These are phyloP conservation scores for Strongylocentrotus purpuratus DNA, from an alignment of 35 echinoderm and acorn worm species.

Conservation along the genomic window DNA sequence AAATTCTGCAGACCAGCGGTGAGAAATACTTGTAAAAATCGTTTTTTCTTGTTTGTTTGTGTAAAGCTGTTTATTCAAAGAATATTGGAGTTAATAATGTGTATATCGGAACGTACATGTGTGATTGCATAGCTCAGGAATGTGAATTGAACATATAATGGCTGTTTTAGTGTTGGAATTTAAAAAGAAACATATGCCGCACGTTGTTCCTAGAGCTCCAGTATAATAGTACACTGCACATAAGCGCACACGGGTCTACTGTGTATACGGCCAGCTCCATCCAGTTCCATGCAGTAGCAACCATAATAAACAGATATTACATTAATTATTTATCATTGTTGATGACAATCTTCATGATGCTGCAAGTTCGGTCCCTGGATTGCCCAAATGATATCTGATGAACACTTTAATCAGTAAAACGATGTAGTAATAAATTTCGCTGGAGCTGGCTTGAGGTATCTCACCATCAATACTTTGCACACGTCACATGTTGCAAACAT, in stretches of 20 bases:
- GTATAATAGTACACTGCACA: not conserved
- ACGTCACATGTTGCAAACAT: not conserved
- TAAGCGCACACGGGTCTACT: too few species aligned
- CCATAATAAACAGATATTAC: not conserved
- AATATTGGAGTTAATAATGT: not conserved
- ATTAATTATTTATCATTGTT: not conserved
- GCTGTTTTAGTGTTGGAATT: not conserved
- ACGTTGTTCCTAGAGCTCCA: not conserved
- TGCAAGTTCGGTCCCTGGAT: not conserved
- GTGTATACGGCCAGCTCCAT: not conserved
- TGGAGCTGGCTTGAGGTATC: not conserved
- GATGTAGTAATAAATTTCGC: not conserved
- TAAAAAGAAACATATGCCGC: slow-evolving; percentile 20
- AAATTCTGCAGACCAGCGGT: slow-evolving; percentile 45
- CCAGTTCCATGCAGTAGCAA: not conserved
- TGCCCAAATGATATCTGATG: not conserved
- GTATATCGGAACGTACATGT: not conserved
- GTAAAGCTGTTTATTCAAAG: not conserved
- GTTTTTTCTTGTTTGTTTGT: not conserved
- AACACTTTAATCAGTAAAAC: not conserved
- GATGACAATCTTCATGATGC: not conserved
- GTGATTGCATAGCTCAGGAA: not conserved
- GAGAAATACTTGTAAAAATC: not conserved
- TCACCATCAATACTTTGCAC: not conserved
- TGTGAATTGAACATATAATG: not conserved